A percentile compares a stretch with the other conserved stretches of the same genome.
These are phyloP conservation scores for Hucho hucho DNA, from an alignment of 2,113 vertebrate genomes.

Conservation along the genomic window DNA sequence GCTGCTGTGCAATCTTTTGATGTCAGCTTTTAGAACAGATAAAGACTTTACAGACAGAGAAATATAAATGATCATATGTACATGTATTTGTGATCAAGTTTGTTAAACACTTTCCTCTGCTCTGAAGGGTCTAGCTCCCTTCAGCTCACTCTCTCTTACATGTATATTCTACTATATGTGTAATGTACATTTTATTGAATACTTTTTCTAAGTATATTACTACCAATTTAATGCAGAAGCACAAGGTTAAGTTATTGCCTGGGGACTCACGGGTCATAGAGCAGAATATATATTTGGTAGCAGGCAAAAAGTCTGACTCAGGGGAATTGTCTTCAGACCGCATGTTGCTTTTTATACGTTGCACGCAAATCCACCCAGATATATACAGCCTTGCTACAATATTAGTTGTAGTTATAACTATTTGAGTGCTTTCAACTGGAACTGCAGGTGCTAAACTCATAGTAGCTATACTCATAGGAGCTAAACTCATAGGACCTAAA, in stretches of 20 bases:
- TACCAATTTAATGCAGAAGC: no score
- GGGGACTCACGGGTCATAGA: neutral
- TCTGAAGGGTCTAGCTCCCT: no score
- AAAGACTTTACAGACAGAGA: neutral
- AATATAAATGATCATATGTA: neutral
- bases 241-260: no score
- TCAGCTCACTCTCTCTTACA: no score
- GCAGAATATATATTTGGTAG: slow-evolving; percentile 19
- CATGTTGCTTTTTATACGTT: slow-evolving; percentile 61
- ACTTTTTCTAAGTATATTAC: no score
- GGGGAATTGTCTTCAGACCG: slow-evolving; percentile 44
- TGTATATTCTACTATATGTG: no score
- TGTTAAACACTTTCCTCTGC: no score
- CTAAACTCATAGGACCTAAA: no score
- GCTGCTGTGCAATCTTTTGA: no score
- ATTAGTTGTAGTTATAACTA: slow-evolving; percentile 17
- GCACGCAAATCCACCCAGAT: slow-evolving; percentile 66
- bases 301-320: slow-evolving; percentile 44
- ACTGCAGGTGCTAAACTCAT: slow-evolving; percentile 68
- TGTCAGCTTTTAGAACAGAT: neutral
- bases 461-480: no score
- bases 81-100: no score
- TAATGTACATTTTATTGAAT: no score
- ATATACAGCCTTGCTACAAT: slow-evolving; percentile 36
- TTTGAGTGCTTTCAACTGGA: slow-evolving; percentile 53